phyloP scores from a whole-genome alignment of 1,140 invertebrate species.

The Formica exsecta region DNA sequence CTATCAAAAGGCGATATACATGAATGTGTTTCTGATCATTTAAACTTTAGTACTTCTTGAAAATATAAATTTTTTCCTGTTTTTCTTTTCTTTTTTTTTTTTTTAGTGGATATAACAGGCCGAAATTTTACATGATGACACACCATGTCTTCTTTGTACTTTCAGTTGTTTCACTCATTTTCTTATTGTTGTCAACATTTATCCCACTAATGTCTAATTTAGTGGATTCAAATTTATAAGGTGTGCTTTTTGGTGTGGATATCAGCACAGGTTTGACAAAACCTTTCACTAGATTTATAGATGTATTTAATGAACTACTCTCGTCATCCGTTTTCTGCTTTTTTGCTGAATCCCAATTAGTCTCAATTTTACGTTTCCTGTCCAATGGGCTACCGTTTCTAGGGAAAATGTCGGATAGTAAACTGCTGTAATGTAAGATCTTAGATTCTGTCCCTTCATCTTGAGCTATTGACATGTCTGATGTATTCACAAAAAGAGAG shows the following conservation, averaged over 20 bases:
- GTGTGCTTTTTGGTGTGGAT: slow-evolving; percentile 74
- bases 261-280: slow-evolving; percentile 75
- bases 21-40: neutral
- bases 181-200: slow-evolving; percentile 56
- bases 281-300: slow-evolving; percentile 75
- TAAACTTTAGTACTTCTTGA: slow-evolving; percentile 45
- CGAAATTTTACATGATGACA: slow-evolving; percentile 79
- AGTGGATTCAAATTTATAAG: slow-evolving; percentile 74
- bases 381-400: slow-evolving; percentile 73
- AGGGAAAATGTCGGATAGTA: slow-evolving; percentile 59
- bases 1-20: neutral
- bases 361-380: slow-evolving; percentile 78
- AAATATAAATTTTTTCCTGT: slow-evolving; percentile 47
- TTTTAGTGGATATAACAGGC: slow-evolving; percentile 13
- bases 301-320: slow-evolving; percentile 74
- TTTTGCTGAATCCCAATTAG: slow-evolving; percentile 61
- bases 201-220: slow-evolving; percentile 69
- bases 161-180: slow-evolving; percentile 43
- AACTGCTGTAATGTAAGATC: slow-evolving; percentile 68
- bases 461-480: slow-evolving; percentile 68
- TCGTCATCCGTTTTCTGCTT: slow-evolving; percentile 76
- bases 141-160: slow-evolving; percentile 79
- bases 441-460: slow-evolving; percentile 74
- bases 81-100: neutral
- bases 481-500: slow-evolving; percentile 81